phyloP scores from a whole-genome alignment of 2,113 vertebrate species.

The Aramus guarauna region DNA sequence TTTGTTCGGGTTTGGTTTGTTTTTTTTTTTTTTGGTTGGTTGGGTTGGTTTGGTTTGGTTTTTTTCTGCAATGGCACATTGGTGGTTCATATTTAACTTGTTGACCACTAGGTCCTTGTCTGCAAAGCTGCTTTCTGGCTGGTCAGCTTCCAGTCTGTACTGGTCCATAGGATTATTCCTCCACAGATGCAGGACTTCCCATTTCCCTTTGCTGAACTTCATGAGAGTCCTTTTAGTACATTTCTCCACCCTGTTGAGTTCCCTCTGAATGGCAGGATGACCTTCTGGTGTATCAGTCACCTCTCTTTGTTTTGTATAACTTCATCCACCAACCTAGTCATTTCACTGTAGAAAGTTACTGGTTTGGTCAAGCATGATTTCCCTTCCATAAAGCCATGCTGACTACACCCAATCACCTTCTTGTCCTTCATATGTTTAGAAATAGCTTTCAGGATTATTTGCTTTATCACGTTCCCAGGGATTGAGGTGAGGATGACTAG shows the following conservation, averaged over 20 bases:
- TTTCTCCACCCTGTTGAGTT: not conserved
- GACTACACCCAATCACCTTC: not conserved
- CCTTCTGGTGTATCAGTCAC: not conserved
- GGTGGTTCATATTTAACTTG: not conserved
- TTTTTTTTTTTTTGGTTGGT: too few species aligned
- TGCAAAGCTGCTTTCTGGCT: not conserved
- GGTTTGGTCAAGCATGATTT: not conserved
- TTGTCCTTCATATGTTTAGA: not conserved
- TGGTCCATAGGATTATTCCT: not conserved
- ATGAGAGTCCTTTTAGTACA: not conserved
- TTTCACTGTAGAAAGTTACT: not conserved
- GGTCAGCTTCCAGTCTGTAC: not conserved
- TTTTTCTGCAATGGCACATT: not conserved
- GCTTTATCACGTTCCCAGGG: not conserved
- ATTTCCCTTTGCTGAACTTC: not conserved
- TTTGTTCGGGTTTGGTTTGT: not conserved
- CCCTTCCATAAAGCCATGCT: not conserved
- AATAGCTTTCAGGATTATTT: not conserved
- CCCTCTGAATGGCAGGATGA: not conserved
- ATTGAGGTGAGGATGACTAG: not conserved
- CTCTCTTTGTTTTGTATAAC: not conserved
- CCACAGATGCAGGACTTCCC: not conserved
- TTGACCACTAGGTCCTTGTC: not conserved
- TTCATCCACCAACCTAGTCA: not conserved
- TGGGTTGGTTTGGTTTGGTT: too few species aligned